These are phyloP conservation scores for Pantherophis alleghaniensis DNA, from an alignment of 2,797 vertebrate genomes.

Conservation along the genomic window DNA sequence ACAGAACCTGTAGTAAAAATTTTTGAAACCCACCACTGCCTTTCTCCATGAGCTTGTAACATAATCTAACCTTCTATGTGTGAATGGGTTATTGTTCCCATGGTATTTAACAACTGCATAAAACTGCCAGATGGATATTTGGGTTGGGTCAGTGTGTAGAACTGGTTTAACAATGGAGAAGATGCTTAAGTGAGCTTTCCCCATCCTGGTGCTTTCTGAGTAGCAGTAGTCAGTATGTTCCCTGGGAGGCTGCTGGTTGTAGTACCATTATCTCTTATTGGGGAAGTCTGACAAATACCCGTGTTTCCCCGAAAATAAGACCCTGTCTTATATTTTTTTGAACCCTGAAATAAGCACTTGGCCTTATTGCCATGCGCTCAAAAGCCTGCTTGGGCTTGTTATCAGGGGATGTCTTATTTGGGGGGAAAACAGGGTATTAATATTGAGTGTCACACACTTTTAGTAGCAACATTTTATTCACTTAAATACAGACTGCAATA, in stretches of 20 bases:
- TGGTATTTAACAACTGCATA: background rate
- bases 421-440: background rate
- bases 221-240: background rate
- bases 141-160: background rate
- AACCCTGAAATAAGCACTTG: too few relatives aligned
- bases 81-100: background rate
- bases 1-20: too few relatives aligned
- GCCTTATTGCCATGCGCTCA: too few relatives aligned
- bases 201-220: background rate
- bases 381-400: too few relatives aligned
- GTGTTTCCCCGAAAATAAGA: too few relatives aligned
- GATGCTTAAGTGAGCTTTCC: background rate
- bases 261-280: background rate
- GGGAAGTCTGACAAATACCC: background rate
- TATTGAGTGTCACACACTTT: background rate
- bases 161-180: background rate
- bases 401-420: too few relatives aligned
- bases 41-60: background rate
- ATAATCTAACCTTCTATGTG: background rate
- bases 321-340: too few relatives aligned
- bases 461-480: background rate
- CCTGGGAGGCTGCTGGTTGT: background rate
- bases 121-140: background rate
- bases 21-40: background rate
- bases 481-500: background rate